phyloP scores from a whole-genome alignment of 2,888 invertebrate species.

The Erannis defoliaria region DNA sequence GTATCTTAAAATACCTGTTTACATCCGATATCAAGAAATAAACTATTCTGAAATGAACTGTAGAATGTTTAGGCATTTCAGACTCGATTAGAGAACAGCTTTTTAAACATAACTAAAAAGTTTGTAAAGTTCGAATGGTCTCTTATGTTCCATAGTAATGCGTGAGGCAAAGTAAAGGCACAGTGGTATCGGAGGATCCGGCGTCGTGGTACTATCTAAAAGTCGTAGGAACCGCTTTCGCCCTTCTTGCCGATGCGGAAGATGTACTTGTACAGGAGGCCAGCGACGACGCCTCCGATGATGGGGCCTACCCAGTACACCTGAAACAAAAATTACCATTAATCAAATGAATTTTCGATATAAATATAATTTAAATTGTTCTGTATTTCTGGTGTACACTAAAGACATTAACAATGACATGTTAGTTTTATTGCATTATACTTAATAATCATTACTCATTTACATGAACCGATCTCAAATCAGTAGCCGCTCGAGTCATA shows the following conservation, averaged over 20 bases:
- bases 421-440: too few relatives aligned
- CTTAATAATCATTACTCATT: too few relatives aligned
- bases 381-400: too few relatives aligned
- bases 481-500: too few relatives aligned
- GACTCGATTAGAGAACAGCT: neutral
- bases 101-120: neutral
- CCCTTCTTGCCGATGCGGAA: conserved; percentile 90
- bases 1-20: neutral
- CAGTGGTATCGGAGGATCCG: conserved; percentile 24
- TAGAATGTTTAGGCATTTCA: neutral
- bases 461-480: too few relatives aligned
- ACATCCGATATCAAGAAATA: conserved; percentile 6
- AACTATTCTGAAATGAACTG: neutral
- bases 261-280: conserved; percentile 90
- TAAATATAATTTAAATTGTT: too few relatives aligned
- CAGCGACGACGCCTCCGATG: conserved; percentile 91
- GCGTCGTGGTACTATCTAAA: conserved; percentile 75
- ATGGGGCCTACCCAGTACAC: conserved; percentile 96
- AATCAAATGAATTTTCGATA: too few relatives aligned
- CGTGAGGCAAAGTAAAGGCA: conserved; percentile 47
- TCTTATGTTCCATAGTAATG: conserved; percentile 33
- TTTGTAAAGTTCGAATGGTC: neutral
- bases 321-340: conserved; percentile 67
- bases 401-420: too few relatives aligned
- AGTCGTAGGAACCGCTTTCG: conserved; percentile 92